Conservation (phyloP, 2,888 invertebrate genomes). For the Ptychoptera albimana region DNA sequence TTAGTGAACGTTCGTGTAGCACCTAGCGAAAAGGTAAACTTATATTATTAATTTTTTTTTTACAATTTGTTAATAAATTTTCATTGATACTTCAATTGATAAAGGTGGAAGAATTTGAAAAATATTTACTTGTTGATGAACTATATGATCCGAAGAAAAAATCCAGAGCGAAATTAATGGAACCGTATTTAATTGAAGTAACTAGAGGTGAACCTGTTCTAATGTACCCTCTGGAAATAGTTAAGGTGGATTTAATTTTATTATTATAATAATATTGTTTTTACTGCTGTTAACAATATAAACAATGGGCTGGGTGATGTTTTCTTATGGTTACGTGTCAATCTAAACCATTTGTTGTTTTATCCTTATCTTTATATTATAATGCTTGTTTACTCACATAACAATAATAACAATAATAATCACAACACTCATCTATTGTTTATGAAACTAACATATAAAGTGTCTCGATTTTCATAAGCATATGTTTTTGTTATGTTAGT, state of each 20-base stretch:
- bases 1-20: conserved; percentile 16
- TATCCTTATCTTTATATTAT: no score
- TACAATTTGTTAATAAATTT: background rate
- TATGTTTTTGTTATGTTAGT: no score
- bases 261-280: no score
- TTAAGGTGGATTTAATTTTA: conserved; percentile 13
- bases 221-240: conserved; percentile 18
- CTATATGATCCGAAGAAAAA: conserved; percentile 14
- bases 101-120: conserved; percentile 7
- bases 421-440: no score
- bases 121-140: conserved; percentile 18
- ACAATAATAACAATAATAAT: no score
- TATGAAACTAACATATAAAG: no score
- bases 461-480: no score
- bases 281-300: no score
- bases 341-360: no score
- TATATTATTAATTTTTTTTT: background rate
- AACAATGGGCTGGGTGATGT: no score
- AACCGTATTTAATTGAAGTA: conserved; percentile 18
- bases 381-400: no score
- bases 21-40: conserved; percentile 10
- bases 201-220: conserved; percentile 16
- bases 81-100: background rate
- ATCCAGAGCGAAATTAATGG: conserved; percentile 16
- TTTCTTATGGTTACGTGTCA: no score